Evolutionary conservation across 53 echinoderm and acorn worm species (phyloP).

Genomic region (Astropecten irregularis): DNA sequence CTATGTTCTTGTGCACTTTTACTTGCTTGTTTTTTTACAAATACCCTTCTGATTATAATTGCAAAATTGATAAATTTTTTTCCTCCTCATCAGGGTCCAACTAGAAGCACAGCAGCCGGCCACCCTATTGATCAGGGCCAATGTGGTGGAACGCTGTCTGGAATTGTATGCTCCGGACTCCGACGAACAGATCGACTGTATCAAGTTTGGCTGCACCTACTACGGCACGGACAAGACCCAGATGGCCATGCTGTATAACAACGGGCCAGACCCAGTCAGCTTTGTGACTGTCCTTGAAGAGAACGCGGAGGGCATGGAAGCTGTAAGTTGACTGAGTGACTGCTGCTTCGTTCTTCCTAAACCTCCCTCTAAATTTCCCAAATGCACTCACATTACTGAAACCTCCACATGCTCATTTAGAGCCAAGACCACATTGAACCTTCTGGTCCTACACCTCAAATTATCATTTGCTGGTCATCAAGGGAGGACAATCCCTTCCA

Average conservation of each 20-base stretch:
- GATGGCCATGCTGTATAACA: slow-evolving; percentile 89
- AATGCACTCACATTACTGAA: not conserved
- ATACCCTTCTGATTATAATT: no score
- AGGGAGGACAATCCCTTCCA: no score
- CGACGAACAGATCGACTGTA: slow-evolving; percentile 75
- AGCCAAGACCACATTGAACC: no score
- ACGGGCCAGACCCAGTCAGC: slow-evolving; percentile 93
- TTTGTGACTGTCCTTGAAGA: slow-evolving; percentile 92
- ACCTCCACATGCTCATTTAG: not conserved
- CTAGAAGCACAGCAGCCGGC: slow-evolving; percentile 85
- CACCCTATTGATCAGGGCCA: slow-evolving; percentile 74
- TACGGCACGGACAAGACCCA: slow-evolving; percentile 95
- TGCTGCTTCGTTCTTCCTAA: no score
- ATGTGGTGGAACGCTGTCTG: slow-evolving; percentile 89
- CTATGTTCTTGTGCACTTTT: no score
- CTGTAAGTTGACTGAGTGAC: slow-evolving; percentile 60
- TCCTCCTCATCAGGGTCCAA: slow-evolving; percentile 57
- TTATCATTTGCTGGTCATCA: no score
- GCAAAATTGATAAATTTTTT: not conserved
- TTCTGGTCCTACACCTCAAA: no score
- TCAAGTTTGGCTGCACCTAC: slow-evolving; percentile 90
- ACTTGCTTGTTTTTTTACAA: no score
- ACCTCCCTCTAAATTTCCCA: no score
- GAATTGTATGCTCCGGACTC: slow-evolving; percentile 74
- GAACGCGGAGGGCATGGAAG: slow-evolving; percentile 91